Evolutionary conservation across 2,797 vertebrate species (phyloP).

Genomic region (Gallinago stenura): DNA sequence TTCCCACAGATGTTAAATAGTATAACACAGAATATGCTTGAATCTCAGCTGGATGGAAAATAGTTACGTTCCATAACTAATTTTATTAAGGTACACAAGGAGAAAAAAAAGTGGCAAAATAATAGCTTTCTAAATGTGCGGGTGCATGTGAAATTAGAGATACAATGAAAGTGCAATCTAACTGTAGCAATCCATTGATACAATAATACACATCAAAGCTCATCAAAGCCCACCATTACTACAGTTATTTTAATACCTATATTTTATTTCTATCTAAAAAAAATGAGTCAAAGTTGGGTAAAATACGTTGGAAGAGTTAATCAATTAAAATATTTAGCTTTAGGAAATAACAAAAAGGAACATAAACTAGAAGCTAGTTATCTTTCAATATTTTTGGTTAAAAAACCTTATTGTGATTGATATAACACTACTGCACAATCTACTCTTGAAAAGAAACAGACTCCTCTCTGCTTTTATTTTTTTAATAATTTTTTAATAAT

Average conservation of each 20-base stretch:
- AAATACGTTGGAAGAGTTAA: not conserved
- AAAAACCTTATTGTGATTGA: not conserved
- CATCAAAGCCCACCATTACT: not conserved
- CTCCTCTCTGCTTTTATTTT: not conserved
- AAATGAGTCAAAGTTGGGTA: not conserved
- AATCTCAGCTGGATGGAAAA: not conserved
- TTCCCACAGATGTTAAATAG: not conserved
- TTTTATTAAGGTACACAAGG: not conserved
- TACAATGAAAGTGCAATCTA: not conserved
- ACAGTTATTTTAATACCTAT: not conserved
- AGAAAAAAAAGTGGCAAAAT: accelerated
- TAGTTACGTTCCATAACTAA: not conserved
- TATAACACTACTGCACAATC: not conserved
- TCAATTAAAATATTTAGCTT: not conserved
- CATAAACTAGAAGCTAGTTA: not conserved
- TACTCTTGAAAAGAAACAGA: not conserved
- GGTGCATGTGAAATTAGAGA: not conserved
- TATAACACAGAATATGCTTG: not conserved
- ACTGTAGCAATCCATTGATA: not conserved
- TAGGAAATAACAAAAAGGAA: not conserved
- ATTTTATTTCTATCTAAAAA: not conserved
- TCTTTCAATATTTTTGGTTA: not conserved
- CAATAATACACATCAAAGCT: not conserved
- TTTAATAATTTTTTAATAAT: not conserved
- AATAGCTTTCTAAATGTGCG: not conserved